Conservation (phyloP, 1,140 invertebrate genomes). For the Drosophila auraria region DNA sequence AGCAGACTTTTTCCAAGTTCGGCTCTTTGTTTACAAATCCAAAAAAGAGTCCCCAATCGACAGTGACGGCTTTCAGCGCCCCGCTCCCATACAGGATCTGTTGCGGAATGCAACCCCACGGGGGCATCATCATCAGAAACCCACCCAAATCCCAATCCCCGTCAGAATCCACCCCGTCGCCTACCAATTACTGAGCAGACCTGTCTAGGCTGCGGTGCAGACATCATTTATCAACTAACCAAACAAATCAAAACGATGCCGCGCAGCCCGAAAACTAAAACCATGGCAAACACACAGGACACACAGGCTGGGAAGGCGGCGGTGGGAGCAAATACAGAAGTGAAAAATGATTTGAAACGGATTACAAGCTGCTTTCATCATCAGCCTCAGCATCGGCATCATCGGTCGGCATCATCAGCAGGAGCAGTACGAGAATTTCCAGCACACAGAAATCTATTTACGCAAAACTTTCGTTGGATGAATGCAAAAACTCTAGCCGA, state of each 20-base stretch:
- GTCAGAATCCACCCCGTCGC: constrained; percentile 12
- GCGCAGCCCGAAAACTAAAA: constrained; percentile 58
- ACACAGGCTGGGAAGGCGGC: constrained; percentile 6
- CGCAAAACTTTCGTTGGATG: constrained; percentile 66
- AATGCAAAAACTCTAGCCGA: constrained; percentile 69
- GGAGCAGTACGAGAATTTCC: constrained; percentile 13
- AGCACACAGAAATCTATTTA: constrained; percentile 72
- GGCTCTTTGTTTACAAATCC: background rate
- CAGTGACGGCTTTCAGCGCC: background rate
- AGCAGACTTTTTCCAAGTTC: too few relatives aligned
- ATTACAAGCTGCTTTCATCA: constrained; percentile 78
- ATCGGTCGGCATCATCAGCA: constrained; percentile 43
- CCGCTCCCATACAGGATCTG: background rate
- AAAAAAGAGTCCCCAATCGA: constrained; percentile 4
- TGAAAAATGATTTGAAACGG: constrained; percentile 83
- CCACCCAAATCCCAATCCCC: constrained; percentile 6
- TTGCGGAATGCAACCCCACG: constrained; percentile 12
- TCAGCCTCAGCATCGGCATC: constrained; percentile 45
- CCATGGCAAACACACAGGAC: constrained; percentile 55
- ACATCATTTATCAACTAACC: constrained; percentile 81
- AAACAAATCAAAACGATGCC: constrained; percentile 79
- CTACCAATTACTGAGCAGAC: constrained; percentile 47
- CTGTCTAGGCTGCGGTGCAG: constrained; percentile 74
- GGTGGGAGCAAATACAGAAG: constrained; percentile 64
- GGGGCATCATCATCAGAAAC: constrained; percentile 22